phyloP scores from a whole-genome alignment of 2,113 vertebrate genomes.

The Suncus etruscus region DNA sequence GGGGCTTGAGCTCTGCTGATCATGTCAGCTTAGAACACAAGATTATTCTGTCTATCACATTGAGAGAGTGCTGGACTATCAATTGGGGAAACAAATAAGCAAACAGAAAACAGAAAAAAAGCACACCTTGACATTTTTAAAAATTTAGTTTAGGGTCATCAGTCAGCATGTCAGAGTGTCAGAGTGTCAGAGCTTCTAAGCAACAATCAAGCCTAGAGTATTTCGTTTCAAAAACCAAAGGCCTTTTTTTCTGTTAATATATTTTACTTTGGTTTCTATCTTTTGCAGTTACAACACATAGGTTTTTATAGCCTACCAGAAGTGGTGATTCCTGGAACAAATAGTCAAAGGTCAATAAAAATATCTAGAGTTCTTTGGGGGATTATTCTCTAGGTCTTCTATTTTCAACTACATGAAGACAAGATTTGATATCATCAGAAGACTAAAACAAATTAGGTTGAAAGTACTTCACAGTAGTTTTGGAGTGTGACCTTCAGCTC shows the following conservation, averaged over 20 bases:
- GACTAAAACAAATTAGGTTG: not conserved
- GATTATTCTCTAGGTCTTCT: not conserved
- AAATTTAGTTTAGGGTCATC: too few relatives aligned
- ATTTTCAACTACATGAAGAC: not conserved
- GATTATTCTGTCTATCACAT: not conserved
- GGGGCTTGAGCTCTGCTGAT: not conserved
- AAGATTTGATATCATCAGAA: not conserved
- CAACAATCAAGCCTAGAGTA: not conserved
- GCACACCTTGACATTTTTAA: too few relatives aligned
- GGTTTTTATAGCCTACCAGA: not conserved
- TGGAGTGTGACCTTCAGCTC: not conserved
- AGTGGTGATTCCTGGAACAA: not conserved
- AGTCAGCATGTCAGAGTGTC: not conserved
- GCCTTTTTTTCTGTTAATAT: not conserved
- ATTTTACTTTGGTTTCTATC: not conserved
- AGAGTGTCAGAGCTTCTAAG: conserved; percentile 2
- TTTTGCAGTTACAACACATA: not conserved
- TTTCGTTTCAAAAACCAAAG: not conserved
- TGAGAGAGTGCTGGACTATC: too few relatives aligned
- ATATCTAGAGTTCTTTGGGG: not conserved
- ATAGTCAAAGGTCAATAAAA: not conserved
- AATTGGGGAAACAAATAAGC: too few relatives aligned
- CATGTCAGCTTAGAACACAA: not conserved
- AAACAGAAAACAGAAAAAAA: too few relatives aligned
- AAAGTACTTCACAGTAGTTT: not conserved